Evolutionary conservation across 2,113 vertebrate species (phyloP), one percentile per base, ranked within the genome.

Genomic region (Irena cyanogastra): DNA sequence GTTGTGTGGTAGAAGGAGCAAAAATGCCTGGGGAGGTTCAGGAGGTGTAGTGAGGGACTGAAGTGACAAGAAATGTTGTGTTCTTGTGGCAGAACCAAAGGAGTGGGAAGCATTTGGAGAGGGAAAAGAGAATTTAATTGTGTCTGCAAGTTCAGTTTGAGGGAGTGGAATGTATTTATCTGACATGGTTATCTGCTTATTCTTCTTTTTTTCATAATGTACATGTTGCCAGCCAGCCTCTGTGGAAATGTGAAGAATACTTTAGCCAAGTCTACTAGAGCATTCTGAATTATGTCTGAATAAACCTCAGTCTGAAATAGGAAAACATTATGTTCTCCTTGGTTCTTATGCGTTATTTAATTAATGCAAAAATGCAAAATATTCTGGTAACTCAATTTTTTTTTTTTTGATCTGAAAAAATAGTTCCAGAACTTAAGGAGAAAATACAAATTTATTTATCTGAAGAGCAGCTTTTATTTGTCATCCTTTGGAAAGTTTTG

Each of bases 121-220:
- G 50, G 23, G 78, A 85, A 84, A 68, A 89, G 49, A 91, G 83
- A 24, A 60, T 89, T 94, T 86, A 78, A 83, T 94, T 95, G 83
- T 95, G 52, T 80, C 75, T 91, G 53, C 5, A 12, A 92, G 45
- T 83, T 90, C 77, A 69, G 61, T 81, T 93, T 72, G 96, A 90
- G 80, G 88, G 96, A 89, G 39, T 87, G 87, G 94, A 96, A 92
- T 92, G 83, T 84, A 69, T 95, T 91, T 93, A 94, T 96, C 93
- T 93, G 83, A 78, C 59, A 49, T 28, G 69, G 33, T 37, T 93
- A 95, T 93, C 93, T 96, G 93, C 94, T 94, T 94, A 69, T 90
- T 86, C 92, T 95, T 88, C 85, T 93, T 86, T 85, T 68, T 75
- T 68, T 72, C 56, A 28, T 65, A 90, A 64, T 61, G 72, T 81